phyloP scores from a whole-genome alignment of 2,888 invertebrate species.

The Hecatera dysodea region DNA sequence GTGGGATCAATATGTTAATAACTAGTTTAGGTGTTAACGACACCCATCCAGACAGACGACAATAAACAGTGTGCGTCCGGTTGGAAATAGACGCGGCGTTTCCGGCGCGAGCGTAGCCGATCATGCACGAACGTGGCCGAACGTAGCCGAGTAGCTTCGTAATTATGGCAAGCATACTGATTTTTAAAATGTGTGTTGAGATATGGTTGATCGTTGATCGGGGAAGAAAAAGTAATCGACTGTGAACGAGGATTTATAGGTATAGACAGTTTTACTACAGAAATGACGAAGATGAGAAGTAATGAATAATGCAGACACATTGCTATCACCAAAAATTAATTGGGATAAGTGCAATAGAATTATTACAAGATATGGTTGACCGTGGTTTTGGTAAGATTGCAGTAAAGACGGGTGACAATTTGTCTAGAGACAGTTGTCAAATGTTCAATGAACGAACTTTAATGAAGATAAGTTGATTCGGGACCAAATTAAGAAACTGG shows the following conservation, averaged over 20 bases:
- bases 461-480: not conserved
- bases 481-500: not conserved
- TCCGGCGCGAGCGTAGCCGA: constrained; percentile 78
- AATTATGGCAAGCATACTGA: constrained; percentile 58
- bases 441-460: not conserved
- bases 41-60: constrained; percentile 83
- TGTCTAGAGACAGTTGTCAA: not conserved
- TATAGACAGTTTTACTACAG: not conserved
- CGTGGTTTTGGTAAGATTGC: not conserved
- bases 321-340: not conserved
- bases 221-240: not conserved
- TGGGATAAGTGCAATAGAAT: not conserved
- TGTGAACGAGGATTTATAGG: not conserved
- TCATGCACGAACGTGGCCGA: constrained; percentile 52
- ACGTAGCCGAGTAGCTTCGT: constrained; percentile 51
- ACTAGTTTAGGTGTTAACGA: constrained; percentile 84
- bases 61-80: constrained; percentile 88
- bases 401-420: not conserved
- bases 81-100: constrained; percentile 87
- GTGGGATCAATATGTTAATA: constrained; percentile 81
- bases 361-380: not conserved
- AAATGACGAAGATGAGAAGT: not conserved
- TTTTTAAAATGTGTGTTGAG: constrained; percentile 38
- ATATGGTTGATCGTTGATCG: constrained; percentile 2
- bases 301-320: not conserved